A percentile compares a stretch with the other conserved stretches of the same genome.
Evolutionary conservation across 1,140 invertebrate species (phyloP).

Genomic region (Luehdorfia chinensis): DNA sequence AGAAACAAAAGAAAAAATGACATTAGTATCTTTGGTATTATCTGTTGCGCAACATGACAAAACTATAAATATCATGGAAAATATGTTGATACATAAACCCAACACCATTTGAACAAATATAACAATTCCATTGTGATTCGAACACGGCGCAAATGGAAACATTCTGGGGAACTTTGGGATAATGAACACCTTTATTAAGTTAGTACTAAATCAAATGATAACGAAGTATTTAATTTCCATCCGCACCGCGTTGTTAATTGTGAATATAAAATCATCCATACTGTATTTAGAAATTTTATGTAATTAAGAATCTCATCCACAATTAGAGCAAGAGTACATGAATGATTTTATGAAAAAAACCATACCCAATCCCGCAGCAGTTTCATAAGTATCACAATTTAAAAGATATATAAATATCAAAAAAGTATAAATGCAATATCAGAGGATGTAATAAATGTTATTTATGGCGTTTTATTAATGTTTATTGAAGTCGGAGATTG

Average conservation of each 20-base stretch:
- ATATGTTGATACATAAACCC: conserved; percentile 23
- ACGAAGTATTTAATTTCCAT: conserved; percentile 15
- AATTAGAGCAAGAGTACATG: too few species aligned
- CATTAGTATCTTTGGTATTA: conserved; percentile 67
- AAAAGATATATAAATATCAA: conserved; percentile 19
- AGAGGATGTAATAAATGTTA: conserved; percentile 22
- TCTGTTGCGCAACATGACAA: conserved; percentile 15
- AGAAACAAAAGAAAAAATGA: conserved; percentile 70
- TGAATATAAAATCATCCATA: conserved; percentile 12
- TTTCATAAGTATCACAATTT: conserved; percentile 20
- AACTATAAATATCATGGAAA: neutral
- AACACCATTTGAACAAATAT: conserved; percentile 35
- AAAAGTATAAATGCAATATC: conserved; percentile 22
- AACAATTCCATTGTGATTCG: neutral
- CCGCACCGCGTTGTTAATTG: neutral
- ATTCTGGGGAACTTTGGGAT: conserved; percentile 1
- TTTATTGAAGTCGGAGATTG: neutral
- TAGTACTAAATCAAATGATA: neutral
- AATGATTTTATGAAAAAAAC: conserved; percentile 34
- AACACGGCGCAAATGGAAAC: conserved; percentile 8
- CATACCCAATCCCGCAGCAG: conserved; percentile 30
- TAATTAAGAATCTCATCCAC: neutral
- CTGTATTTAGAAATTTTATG: neutral
- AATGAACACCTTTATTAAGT: conserved; percentile 11
- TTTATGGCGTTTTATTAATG: neutral